Base-by-base conservation (phyloP, 1,140 invertebrate genomes). In the Doryteuthis pealeii region DNA sequence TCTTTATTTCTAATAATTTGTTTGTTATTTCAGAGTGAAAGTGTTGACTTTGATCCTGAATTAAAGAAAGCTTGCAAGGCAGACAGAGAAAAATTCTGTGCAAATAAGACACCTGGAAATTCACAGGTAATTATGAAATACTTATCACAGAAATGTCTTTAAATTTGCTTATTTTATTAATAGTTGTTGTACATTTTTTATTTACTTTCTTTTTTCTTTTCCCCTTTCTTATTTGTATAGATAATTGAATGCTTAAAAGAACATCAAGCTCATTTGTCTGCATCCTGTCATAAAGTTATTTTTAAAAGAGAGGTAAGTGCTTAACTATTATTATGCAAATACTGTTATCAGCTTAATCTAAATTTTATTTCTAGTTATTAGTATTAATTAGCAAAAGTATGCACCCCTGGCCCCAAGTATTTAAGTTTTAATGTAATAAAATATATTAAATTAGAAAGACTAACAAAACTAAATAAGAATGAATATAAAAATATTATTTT, bases 21-120 rank as follows among this genome's bases (percentile, higher is more conserved):
- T n/a, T n/a, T n/a, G n/a, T n/a, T n/a, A n/a, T n/a, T 87, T 1
- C 73, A 89, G 82, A 96, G 97, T 8, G 90, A 96, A 1, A 95
- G 92, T 82, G 96, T 99, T 2, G 93, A 98, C 84, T 90, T 99
- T 10, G 92, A 97, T 80, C 96, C 97, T 15, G 93, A 97, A 89
- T 93, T 99, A 74, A 95, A 98, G 88, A 92, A 94, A 82, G 90
- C 90, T 54, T 99, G 98, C 66, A 43, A 74, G 6, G 73, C 77
- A 1, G 96, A 99, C 83, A 91, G 96, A n/a, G 87, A 91, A 75
- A 90, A 91, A 58, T 92, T 91, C 76, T 97, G 96, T 87, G 82
- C 83, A 8, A 90, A 92, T 79, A 88, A 93, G 12, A 90, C 92
- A 70, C 91, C 92, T 79, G 95, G 94, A 74, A 93, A 93, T 83